Evolutionary conservation across 2,113 vertebrate species (phyloP).

Genomic region (Crotalus helleri): DNA sequence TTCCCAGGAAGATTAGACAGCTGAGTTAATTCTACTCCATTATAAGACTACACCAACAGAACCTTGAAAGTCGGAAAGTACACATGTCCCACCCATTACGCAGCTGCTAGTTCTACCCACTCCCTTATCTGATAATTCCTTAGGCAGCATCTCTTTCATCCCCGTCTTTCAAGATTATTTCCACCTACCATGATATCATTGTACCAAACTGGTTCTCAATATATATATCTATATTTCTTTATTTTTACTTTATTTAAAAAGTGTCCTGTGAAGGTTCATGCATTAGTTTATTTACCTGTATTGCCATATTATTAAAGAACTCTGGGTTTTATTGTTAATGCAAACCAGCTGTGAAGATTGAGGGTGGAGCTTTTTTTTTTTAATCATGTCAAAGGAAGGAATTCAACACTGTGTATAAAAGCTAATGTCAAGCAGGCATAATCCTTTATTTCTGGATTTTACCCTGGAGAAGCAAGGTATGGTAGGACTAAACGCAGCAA

Average conservation of each 20-base stretch:
- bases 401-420: background rate
- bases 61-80: background rate
- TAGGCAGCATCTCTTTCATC: background rate
- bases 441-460: background rate
- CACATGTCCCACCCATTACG: background rate
- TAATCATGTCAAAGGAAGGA: background rate
- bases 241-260: background rate
- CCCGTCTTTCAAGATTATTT: background rate
- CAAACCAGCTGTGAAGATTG: background rate
- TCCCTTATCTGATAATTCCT: background rate
- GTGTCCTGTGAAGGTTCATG: background rate
- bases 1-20: background rate
- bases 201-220: background rate
- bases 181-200: background rate
- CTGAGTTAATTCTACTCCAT: background rate
- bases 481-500: background rate
- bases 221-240: background rate
- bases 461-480: background rate
- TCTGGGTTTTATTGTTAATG: background rate
- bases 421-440: background rate
- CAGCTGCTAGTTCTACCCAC: background rate
- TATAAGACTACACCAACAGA: background rate
- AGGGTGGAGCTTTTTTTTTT: background rate
- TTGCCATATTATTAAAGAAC: background rate
- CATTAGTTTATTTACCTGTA: background rate